phyloP scores from a whole-genome alignment of 2,797 vertebrate genomes.

The Sus cebifrons region DNA sequence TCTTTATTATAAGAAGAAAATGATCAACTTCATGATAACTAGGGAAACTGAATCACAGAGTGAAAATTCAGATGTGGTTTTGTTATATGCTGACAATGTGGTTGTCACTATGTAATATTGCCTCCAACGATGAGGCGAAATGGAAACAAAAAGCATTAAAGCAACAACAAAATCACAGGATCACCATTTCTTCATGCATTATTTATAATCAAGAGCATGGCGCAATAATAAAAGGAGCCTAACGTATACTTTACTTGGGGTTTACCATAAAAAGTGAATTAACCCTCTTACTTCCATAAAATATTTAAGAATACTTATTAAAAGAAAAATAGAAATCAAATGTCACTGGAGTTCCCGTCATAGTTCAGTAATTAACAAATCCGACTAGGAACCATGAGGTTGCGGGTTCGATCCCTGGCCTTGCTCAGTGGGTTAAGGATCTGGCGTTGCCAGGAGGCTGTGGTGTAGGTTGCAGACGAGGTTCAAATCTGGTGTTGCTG shows the following conservation, averaged over 20 bases:
- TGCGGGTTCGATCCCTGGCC: too few species aligned
- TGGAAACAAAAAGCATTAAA: background rate
- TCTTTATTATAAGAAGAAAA: background rate
- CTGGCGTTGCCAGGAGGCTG: too few species aligned
- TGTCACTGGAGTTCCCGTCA: background rate
- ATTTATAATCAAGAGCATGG: background rate
- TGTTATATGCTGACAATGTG: background rate
- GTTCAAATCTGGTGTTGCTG: too few species aligned
- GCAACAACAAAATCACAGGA: background rate
- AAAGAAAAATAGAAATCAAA: background rate
- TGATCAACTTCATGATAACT: background rate
- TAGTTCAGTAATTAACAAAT: too few species aligned
- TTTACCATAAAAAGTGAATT: background rate
- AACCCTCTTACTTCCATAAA: background rate
- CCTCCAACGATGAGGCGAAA: background rate
- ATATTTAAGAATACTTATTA: conserved; percentile 18
- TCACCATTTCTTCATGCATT: background rate
- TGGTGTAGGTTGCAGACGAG: too few species aligned
- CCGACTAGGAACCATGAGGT: too few species aligned
- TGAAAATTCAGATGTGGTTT: background rate
- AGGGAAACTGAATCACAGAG: background rate
- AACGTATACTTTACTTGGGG: background rate
- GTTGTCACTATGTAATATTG: background rate
- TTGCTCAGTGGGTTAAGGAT: too few species aligned
- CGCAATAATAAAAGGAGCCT: background rate